Percentiles rank a stretch among this genome's conserved stretches.
Evolutionary conservation across 2,888 invertebrate species (phyloP).

Genomic region (Caenorhabditis japonica): DNA sequence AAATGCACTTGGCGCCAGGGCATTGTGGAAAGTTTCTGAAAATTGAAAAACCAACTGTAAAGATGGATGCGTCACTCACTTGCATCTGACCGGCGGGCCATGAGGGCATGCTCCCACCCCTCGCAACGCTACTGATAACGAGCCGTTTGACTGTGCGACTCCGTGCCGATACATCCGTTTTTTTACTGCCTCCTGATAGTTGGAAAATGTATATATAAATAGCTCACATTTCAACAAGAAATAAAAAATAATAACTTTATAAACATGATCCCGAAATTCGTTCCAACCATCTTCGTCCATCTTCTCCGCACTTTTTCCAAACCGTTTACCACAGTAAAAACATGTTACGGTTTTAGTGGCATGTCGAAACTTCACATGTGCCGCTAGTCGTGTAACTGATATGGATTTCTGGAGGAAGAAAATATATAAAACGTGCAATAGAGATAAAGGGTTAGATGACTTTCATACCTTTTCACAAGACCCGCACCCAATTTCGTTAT

Average conservation of each 20-base stretch:
- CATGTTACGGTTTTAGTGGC: constrained; percentile 33
- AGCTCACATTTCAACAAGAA: too few species aligned
- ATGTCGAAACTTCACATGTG: constrained; percentile 35
- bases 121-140: constrained; percentile 28
- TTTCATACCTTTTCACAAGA: constrained; percentile 51
- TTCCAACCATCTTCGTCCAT: constrained; percentile 30
- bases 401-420: constrained; percentile 45
- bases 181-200: constrained; percentile 42
- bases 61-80: constrained; percentile 32
- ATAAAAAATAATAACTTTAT: constrained; percentile 11
- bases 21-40: constrained; percentile 60
- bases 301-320: constrained; percentile 28
- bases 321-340: constrained; percentile 38
- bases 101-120: constrained; percentile 61
- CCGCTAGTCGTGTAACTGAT: constrained; percentile 24
- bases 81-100: constrained; percentile 59
- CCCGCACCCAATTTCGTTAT: constrained; percentile 24
- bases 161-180: constrained; percentile 41
- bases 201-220: neutral
- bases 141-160: neutral
- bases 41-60: neutral
- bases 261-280: constrained; percentile 35
- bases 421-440: too few species aligned
- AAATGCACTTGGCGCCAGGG: constrained; percentile 59
- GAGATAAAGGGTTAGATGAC: too few species aligned